Base-by-base conservation (phyloP, 2,888 invertebrate genomes). In the Mycalesis mineus region DNA sequence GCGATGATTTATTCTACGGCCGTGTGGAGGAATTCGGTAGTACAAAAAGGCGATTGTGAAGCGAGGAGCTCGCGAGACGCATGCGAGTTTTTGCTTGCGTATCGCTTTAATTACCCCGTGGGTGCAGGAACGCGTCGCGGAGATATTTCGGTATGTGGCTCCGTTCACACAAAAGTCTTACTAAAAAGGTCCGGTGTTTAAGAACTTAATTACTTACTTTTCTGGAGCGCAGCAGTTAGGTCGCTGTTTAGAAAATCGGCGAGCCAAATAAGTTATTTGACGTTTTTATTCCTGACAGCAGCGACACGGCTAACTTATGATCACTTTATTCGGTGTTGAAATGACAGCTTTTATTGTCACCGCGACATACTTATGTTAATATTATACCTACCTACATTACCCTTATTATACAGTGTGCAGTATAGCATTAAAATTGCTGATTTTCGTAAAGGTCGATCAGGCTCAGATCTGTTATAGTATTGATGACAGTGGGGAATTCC, bases 81-180 rank as follows among this genome's bases (percentile, higher is more conserved):
- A 51, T 58, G 63, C 64, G 71, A 68, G 72, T 87, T 87, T 86
- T 88, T 88, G 72, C 65, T 69, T 77, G 80, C 80, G 77, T 74
- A 73, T 76, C 78, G 70, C 74, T 84, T 88, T 88, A 89, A 89
- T 89, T 88, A 85, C 83, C 78, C 75, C 73, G 73, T 74, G 69
- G 67, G 65, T 63, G 64, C 64, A 65, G 65, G 68, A 68, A 68
- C 67, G 68, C 70, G 68, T 66, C 66, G 67, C 62, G 53, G 44
- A 68, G 62, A 67, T 67, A 71, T 71, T 71, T 66, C 58, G 65
- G 68, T 64, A 67, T 68, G 70, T 65, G 66, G 56, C 64, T 65
- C 65, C 59, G 51, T 60, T 58, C 63, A 58, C 68, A 62, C 64
- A 65, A 66, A 64, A 68, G 62, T 62, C 59, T 60, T 60, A 55